Conservation (phyloP, 2,113 vertebrate genomes). For the Apteryx owenii region DNA sequence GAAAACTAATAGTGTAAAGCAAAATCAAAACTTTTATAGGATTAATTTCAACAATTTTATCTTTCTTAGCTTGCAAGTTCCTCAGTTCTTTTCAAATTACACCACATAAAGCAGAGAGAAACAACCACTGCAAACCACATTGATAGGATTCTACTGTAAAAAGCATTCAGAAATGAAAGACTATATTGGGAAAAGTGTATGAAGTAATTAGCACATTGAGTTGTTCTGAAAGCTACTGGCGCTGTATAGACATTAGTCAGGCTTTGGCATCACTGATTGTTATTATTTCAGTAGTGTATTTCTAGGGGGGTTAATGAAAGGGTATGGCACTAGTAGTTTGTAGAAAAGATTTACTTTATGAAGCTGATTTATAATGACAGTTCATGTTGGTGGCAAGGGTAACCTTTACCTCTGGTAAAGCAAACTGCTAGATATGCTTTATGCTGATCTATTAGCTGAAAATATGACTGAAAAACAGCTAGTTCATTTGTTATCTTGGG, state of each 20-base stretch:
- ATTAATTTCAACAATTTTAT: neutral
- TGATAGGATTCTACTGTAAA: neutral
- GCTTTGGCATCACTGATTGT: neutral
- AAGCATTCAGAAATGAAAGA: neutral
- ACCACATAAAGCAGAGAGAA: neutral
- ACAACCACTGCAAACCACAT: neutral
- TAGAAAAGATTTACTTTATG: neutral
- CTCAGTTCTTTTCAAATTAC: neutral
- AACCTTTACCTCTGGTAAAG: neutral
- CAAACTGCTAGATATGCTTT: neutral
- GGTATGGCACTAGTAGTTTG: neutral
- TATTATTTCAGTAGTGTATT: neutral
- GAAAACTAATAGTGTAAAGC: neutral
- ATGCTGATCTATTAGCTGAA: neutral
- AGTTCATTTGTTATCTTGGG: neutral
- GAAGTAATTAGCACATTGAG: constrained; percentile 12
- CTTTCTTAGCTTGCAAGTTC: neutral
- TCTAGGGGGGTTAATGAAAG: neutral
- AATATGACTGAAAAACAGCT: neutral
- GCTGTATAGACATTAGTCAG: constrained; percentile 11
- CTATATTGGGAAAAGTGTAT: neutral
- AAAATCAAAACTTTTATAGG: neutral
- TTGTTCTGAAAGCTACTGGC: constrained; percentile 14
- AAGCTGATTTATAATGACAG: neutral
- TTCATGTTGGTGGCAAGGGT: neutral